Evolutionary conservation across 30 jellyfish, hydroid and myxozoan genomes (phyloP).

Genomic region (Turritopsis rubra): DNA sequence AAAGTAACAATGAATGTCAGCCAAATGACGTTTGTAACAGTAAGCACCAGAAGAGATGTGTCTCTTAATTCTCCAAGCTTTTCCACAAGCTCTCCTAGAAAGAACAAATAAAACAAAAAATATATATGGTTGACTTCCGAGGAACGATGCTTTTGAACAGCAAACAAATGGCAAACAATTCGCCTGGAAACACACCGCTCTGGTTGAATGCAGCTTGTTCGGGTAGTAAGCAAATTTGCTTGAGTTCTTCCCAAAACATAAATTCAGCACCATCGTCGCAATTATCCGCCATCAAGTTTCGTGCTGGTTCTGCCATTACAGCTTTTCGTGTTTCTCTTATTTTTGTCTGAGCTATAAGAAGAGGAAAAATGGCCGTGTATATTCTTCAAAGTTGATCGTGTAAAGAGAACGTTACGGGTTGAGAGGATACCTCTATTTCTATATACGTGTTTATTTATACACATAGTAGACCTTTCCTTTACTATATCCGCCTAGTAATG

Average conservation of each 20-base stretch:
- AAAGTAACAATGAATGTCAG: conserved; percentile 85
- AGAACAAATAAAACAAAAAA: neutral
- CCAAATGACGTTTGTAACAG: conserved; percentile 79
- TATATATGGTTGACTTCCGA: neutral
- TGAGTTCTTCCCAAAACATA: conserved; percentile 60
- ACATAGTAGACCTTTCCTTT: no score
- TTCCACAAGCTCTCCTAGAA: conserved; percentile 59
- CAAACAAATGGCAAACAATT: neutral
- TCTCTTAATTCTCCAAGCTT: conserved; percentile 84
- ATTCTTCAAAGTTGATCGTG: no score
- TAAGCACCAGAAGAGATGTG: conserved; percentile 59
- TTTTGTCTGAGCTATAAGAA: conserved; percentile 57
- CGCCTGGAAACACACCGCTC: conserved; percentile 30
- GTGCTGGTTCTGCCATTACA: conserved; percentile 41
- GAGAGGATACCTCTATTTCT: no score
- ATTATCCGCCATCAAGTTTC: conserved; percentile 37
- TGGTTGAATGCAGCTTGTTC: conserved; percentile 94
- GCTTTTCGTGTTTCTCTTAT: conserved; percentile 74
- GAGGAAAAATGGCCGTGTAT: neutral
- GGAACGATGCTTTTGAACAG: neutral
- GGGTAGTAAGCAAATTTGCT: conserved; percentile 69
- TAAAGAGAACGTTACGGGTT: no score
- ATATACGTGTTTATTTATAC: no score
- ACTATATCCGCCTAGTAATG: no score
- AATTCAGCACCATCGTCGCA: conserved; percentile 72